Evolutionary conservation across 2,797 vertebrate genomes (phyloP).

Genomic region (Alosa sapidissima): DNA sequence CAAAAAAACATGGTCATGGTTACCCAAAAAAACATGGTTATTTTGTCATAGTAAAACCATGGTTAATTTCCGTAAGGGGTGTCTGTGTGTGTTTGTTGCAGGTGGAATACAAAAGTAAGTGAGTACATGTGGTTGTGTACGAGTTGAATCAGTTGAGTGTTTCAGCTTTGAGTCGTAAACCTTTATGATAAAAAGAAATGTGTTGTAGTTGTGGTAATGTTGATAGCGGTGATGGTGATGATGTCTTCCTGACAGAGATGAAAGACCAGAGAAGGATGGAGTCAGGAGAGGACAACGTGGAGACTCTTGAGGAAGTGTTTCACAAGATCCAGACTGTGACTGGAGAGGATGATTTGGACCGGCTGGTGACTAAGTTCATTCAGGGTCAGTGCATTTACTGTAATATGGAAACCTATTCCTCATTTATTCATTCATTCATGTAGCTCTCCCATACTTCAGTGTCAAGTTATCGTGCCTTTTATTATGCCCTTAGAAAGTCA

Average conservation of each 20-base stretch:
- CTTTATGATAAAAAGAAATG: neutral
- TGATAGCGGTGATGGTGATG: neutral
- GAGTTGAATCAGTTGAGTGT: neutral
- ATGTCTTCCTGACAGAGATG: slow-evolving; percentile 57
- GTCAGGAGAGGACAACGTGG: slow-evolving; percentile 61
- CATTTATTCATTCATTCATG: neutral
- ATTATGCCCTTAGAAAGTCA: neutral
- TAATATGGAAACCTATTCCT: neutral
- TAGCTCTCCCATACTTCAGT: neutral
- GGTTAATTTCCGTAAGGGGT: too few relatives aligned
- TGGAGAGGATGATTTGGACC: slow-evolving; percentile 72
- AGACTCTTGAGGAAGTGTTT: slow-evolving; percentile 67
- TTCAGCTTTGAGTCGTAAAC: neutral
- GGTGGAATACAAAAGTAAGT: too few relatives aligned
- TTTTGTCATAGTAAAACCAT: too few relatives aligned
- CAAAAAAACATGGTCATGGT: too few relatives aligned
- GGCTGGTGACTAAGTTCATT: slow-evolving; percentile 70
- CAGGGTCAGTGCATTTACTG: slow-evolving; percentile 64
- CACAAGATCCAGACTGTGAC: slow-evolving; percentile 64
- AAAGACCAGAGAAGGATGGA: slow-evolving; percentile 66
- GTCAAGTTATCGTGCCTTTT: neutral
- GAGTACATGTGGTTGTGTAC: neutral
- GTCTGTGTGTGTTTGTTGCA: neutral
- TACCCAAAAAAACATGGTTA: too few relatives aligned
- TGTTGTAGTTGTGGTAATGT: neutral